Evolutionary conservation across 2,113 vertebrate genomes (phyloP), one percentile per base, ranked within the genome.

Genomic region (Phodopus roborovskii): DNA sequence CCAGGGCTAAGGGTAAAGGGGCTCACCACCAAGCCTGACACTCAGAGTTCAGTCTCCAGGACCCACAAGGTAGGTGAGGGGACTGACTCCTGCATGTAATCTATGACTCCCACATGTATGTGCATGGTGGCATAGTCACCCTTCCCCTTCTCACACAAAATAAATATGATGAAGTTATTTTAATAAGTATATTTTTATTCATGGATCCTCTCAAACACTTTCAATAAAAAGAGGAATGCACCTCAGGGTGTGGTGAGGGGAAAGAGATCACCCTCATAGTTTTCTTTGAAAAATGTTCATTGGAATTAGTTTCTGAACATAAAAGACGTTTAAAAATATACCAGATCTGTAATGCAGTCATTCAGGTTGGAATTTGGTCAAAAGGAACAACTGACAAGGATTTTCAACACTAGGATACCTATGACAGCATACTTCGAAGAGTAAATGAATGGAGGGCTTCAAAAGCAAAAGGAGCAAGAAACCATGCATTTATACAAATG

Each of bases 321-420:
- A 93, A 93, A 74, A 45, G 48, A 86, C 28, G 36, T 36, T 60
- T 75, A 70, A 91, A 77, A 73, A 71, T 75, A 60, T 33, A 15
- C 56, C 48, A 16, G 66, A 33, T 8, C 19, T 73, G 19, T 66
- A 84, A 78, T 26, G 56, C 42, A 74, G 82, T 42, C 24, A 53
- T 53, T 66, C 86, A n/a, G 62, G 39, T 16, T 88, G 64, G 48
- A 84, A 62, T 60, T 42, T 84, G 70, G 53, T 79, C 62, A 42
- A 91, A 94, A 73, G 75, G 94, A 91, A 83, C 28, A 60, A 60
- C 24, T 64, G 45, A 20, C 71, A 73, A 56, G 66, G n/a, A 33
- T 88, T n/a, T 91, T 79, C 75, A 91, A 79, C 48, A 50, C 30
- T 64, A 50, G 62, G 75, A 85, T 83, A 75, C 82, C 56, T 58